Percentiles rank a stretch among this genome's conserved stretches.
phyloP scores from a whole-genome alignment of 2,797 vertebrate genomes.

The Rhynchonycteris naso region DNA sequence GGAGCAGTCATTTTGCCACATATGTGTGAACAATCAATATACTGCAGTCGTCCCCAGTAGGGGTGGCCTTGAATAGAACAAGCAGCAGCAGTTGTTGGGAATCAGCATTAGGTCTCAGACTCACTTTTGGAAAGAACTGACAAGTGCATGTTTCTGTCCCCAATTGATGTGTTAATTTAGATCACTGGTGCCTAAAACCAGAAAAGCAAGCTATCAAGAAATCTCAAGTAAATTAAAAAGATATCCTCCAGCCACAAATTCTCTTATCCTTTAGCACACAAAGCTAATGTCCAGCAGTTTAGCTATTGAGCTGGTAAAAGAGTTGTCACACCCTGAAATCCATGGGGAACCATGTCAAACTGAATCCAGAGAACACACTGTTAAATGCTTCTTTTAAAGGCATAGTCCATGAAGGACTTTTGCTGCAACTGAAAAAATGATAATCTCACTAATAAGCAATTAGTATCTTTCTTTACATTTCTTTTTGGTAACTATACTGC shows the following conservation, averaged over 20 bases:
- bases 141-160: background rate
- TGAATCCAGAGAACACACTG: constrained; percentile 48
- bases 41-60: background rate
- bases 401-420: background rate
- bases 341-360: constrained; percentile 33
- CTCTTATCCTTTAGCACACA: constrained; percentile 54
- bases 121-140: background rate
- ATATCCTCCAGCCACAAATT: constrained; percentile 69
- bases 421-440: constrained; percentile 22
- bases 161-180: constrained; percentile 63
- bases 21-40: background rate
- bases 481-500: background rate
- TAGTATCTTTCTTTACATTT: fast-evolving
- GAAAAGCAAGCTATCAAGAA: constrained; percentile 69
- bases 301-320: constrained; percentile 66
- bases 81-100: background rate
- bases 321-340: constrained; percentile 3
- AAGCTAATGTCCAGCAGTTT: constrained; percentile 51
- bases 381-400: constrained; percentile 51
- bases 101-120: background rate
- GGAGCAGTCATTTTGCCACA: background rate
- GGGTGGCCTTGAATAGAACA: background rate
- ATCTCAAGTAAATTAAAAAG: constrained; percentile 73
- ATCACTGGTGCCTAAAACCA: constrained; percentile 58
- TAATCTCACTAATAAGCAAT: background rate